These are phyloP conservation scores for Cricetomys ansorgei DNA, from an alignment of 2,113 vertebrate genomes.

Conservation along the genomic window DNA sequence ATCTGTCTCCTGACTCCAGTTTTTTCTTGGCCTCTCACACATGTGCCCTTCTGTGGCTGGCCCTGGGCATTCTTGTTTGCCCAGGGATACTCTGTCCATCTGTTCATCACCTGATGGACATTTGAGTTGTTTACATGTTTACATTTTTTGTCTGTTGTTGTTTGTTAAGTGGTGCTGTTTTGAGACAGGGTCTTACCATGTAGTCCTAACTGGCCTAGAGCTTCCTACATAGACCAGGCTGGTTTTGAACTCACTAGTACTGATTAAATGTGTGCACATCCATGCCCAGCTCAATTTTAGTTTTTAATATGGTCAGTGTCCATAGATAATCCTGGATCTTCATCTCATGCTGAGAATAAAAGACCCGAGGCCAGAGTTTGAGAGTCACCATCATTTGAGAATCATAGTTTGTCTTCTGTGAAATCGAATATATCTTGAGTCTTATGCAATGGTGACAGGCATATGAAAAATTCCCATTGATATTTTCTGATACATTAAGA, in stretches of 20 bases:
- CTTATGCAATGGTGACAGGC: not conserved
- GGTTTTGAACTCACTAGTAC: not conserved
- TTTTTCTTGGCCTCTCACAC: too few species aligned
- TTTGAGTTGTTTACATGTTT: not conserved
- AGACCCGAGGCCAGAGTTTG: not conserved
- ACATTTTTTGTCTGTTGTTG: too few species aligned
- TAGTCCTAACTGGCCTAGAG: not conserved
- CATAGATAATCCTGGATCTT: not conserved
- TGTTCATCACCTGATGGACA: too few species aligned
- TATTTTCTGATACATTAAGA: not conserved
- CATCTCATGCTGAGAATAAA: not conserved
- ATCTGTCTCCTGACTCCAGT: not conserved
- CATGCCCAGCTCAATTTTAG: not conserved
- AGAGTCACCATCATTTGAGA: not conserved
- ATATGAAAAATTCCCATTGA: not conserved
- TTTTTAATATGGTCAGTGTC: not conserved
- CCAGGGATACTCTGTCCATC: not conserved
- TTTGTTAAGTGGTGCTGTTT: too few species aligned
- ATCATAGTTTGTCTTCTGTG: not conserved
- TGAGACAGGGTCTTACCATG: not conserved
- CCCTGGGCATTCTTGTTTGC: not conserved
- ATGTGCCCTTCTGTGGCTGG: not conserved
- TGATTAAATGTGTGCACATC: not conserved
- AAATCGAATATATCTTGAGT: not conserved
- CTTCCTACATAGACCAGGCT: not conserved